Evolutionary conservation across 2,888 invertebrate genomes (phyloP).

Genomic region (Agrotis puta): DNA sequence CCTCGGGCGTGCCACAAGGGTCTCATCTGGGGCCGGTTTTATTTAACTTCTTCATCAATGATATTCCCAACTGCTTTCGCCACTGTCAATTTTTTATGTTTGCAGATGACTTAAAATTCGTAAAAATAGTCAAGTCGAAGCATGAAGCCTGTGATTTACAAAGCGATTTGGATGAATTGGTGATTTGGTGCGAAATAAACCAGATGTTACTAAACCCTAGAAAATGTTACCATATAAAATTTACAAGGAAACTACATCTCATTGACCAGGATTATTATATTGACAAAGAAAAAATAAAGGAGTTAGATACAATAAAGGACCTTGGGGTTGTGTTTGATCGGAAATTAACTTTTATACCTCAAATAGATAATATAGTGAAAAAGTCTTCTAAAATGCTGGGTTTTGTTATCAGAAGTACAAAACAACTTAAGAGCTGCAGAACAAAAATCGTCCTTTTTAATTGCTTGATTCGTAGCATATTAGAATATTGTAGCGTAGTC

Average conservation of each 20-base stretch:
- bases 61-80: background rate
- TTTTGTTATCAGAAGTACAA: conserved; percentile 5
- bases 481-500: too few relatives aligned
- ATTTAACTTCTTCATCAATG: background rate
- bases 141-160: background rate
- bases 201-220: background rate
- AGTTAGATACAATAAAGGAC: background rate
- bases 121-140: background rate
- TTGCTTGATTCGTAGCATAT: too few relatives aligned
- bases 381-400: conserved; percentile 7
- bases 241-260: background rate
- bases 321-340: background rate
- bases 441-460: too few relatives aligned
- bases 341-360: background rate
- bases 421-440: background rate
- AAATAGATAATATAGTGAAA: background rate
- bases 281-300: background rate
- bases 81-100: background rate
- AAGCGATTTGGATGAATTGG: background rate
- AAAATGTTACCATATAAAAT: background rate
- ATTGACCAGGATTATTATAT: background rate
- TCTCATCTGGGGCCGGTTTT: background rate
- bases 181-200: background rate
- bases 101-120: background rate
- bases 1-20: background rate